These are phyloP conservation scores for Sinotaia quadrata DNA, from an alignment of 2,888 invertebrate genomes.

Conservation along the genomic window DNA sequence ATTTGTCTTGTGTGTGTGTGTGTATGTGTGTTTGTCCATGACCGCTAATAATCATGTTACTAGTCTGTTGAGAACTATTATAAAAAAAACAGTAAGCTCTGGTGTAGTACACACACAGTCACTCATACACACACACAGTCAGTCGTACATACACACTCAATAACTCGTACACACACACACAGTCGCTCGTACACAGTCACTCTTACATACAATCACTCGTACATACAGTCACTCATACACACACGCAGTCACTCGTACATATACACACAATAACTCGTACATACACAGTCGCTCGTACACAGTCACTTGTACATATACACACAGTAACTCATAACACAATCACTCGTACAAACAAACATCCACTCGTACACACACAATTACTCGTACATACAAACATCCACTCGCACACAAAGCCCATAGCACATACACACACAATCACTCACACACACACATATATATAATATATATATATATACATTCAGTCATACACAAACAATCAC, in stretches of 20 bases:
- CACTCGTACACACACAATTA: neutral
- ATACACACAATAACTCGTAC: neutral
- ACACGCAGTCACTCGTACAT: neutral
- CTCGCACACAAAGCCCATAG: neutral
- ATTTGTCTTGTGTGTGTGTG: too few species aligned
- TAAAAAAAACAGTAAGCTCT: too few species aligned
- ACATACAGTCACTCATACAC: neutral
- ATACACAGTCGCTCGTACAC: neutral
- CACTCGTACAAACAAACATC: neutral
- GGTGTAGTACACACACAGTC: too few species aligned
- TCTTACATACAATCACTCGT: neutral
- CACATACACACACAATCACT: neutral
- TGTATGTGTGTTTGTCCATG: too few species aligned
- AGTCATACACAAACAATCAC: too few species aligned
- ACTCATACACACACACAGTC: too few species aligned
- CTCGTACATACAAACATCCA: neutral
- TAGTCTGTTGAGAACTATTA: too few species aligned
- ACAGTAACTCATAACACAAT: neutral
- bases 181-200: neutral
- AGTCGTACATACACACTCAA: constrained; percentile 5
- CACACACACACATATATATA: too few species aligned
- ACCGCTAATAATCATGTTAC: too few species aligned
- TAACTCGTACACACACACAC: neutral
- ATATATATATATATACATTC: too few species aligned
- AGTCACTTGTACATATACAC: neutral